A percentile compares a stretch with the other conserved stretches of the same genome.
Conservation (phyloP, 2,888 invertebrate species). For the Mallateleia sp. region DNA sequence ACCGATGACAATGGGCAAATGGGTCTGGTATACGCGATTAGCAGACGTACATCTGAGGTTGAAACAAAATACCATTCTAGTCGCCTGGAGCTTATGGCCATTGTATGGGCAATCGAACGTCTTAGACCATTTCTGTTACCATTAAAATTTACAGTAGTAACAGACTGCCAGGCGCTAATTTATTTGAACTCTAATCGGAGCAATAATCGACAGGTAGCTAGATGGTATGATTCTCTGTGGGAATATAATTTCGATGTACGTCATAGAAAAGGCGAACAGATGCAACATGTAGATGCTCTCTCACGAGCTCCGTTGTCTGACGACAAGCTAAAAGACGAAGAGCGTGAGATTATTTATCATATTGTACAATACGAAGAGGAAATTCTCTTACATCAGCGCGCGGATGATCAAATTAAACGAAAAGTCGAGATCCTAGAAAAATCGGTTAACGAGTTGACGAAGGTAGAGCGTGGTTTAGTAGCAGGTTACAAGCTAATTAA, state of each 20-base stretch:
- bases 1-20: no score
- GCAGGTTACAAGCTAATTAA: no score
- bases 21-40: no score
- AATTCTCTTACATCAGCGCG: neutral
- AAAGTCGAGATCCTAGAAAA: neutral
- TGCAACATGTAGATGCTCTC: neutral
- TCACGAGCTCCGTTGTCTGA: neutral
- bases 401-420: neutral
- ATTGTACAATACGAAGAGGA: neutral
- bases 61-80: neutral
- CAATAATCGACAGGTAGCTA: no score
- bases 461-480: neutral
- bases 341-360: neutral
- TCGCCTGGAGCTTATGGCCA: neutral
- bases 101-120: conserved; percentile 8
- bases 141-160: neutral
- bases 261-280: neutral
- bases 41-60: no score
- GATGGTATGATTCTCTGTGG: no score
- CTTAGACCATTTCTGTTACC: conserved; percentile 18
- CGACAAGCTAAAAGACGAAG: neutral
- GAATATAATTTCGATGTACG: neutral
- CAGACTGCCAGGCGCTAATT: no score
- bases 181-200: no score
- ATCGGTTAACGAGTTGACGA: neutral